A percentile compares a stretch with the other conserved stretches of the same genome.
These are phyloP conservation scores for Antedon bifida DNA, from an alignment of 35 echinoderm and acorn worm species.

Conservation along the genomic window DNA sequence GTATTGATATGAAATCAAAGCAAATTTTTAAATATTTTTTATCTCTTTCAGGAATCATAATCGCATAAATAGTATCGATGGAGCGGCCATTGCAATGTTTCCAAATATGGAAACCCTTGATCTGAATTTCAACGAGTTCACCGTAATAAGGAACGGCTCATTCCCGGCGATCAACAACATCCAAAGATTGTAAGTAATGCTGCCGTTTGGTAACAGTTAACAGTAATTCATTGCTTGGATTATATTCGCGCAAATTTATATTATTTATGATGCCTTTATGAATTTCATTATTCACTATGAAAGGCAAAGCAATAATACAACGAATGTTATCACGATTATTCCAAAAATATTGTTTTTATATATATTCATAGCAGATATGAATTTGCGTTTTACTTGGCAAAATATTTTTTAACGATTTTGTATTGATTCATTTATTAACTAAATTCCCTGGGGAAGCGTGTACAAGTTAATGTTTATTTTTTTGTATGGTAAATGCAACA, in stretches of 20 bases:
- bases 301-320: neutral
- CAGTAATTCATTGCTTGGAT: neutral
- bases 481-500: no score
- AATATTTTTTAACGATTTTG: no score
- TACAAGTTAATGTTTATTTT: no score
- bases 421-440: neutral
- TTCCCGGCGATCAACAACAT: neutral
- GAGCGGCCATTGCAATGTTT: neutral
- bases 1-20: no score
- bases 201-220: no score
- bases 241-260: neutral
- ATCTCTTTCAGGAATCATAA: conserved; percentile 2
- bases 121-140: neutral
- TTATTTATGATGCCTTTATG: neutral
- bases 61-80: neutral
- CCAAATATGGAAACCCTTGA: neutral
- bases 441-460: neutral
- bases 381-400: no score
- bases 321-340: neutral
- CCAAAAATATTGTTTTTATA: neutral
- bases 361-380: neutral
- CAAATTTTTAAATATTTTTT: neutral
- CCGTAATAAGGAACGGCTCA: neutral
- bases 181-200: neutral
- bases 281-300: neutral